Conservation (phyloP, 2,888 invertebrate species). For the Clunio marinus region DNA sequence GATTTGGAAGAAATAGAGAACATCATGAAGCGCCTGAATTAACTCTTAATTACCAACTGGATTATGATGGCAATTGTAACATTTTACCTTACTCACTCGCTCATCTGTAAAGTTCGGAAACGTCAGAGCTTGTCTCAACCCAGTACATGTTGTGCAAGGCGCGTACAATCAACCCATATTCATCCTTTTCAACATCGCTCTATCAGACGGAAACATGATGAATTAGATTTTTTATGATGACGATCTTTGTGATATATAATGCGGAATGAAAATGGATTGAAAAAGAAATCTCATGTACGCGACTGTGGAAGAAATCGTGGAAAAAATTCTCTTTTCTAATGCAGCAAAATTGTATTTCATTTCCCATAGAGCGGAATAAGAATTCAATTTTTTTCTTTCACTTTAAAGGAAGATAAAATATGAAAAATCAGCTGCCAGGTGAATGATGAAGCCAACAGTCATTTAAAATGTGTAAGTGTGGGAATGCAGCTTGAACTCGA, state of each 20-base stretch:
- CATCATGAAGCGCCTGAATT: slow-evolving; percentile 22
- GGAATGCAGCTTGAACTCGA: too few relatives aligned
- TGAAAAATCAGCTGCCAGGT: too few relatives aligned
- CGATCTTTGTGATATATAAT: neutral
- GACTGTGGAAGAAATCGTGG: neutral
- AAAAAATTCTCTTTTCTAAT: neutral
- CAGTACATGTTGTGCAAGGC: slow-evolving; percentile 14
- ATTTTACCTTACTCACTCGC: neutral
- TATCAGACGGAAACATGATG: slow-evolving; percentile 17
- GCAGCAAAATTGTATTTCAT: neutral
- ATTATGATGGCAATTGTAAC: slow-evolving; percentile 18
- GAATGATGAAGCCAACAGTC: too few relatives aligned
- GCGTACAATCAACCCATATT: slow-evolving; percentile 30
- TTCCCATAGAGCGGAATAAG: too few relatives aligned
- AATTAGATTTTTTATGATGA: slow-evolving; percentile 1
- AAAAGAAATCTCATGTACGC: neutral
- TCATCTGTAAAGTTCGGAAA: neutral
- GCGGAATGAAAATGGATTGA: neutral
- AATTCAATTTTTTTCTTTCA: too few relatives aligned
- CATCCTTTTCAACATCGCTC: slow-evolving; percentile 4
- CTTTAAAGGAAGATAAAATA: too few relatives aligned
- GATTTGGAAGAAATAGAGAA: neutral
- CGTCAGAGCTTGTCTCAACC: slow-evolving; percentile 21
- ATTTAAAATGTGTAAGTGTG: too few relatives aligned
- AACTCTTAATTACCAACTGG: slow-evolving; percentile 38